phyloP scores from a whole-genome alignment of 2,888 invertebrate species.

The Antheraea yamamai region DNA sequence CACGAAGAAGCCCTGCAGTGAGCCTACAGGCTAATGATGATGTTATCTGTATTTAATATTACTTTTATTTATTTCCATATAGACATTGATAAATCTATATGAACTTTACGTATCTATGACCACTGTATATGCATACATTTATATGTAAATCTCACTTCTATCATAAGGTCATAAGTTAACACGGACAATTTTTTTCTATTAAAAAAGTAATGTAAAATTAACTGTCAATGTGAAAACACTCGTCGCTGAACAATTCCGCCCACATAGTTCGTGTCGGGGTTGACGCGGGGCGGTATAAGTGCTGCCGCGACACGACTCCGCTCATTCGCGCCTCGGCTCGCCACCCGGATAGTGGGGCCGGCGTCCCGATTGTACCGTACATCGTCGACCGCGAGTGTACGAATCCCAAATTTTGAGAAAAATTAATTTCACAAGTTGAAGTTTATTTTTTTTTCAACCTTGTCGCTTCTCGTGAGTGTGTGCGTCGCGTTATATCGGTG shows the following conservation, averaged over 20 bases:
- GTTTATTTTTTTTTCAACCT: background rate
- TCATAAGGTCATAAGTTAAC: background rate
- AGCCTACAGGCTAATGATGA: no score
- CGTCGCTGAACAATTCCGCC: conserved; percentile 33
- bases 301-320: conserved; percentile 35
- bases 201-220: conserved; percentile 8
- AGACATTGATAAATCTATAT: no score
- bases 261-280: conserved; percentile 38
- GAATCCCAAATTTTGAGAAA: conserved; percentile 32
- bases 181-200: background rate
- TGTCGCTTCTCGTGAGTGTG: conserved; percentile 3
- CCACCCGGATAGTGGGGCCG: conserved; percentile 48
- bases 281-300: conserved; percentile 45
- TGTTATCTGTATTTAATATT: no score
- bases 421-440: background rate
- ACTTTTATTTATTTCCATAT: no score
- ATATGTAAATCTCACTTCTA: no score
- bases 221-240: conserved; percentile 6
- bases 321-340: conserved; percentile 48
- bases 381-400: conserved; percentile 47
- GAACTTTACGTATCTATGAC: no score
- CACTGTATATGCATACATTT: no score
- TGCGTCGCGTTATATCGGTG: conserved; percentile 5
- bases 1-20: no score
- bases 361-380: conserved; percentile 31